A percentile compares a stretch with the other conserved stretches of the same genome.
Conservation (phyloP, 2,888 invertebrate species). For the Lithophane semibrunnea region DNA sequence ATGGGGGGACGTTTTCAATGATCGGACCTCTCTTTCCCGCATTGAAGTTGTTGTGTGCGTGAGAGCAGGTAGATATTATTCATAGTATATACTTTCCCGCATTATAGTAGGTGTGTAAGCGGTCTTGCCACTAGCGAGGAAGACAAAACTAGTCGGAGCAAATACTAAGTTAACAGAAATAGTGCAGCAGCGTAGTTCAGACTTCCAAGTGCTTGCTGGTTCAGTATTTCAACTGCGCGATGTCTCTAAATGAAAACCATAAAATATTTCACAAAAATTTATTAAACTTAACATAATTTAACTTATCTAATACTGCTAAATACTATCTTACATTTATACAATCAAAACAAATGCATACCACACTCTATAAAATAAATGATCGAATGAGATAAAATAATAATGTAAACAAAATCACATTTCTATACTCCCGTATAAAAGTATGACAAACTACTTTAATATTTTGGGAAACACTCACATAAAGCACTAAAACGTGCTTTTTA, state of each 20-base stretch:
- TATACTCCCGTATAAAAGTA: slow-evolving; percentile 52
- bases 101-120: no score
- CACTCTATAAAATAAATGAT: slow-evolving; percentile 62
- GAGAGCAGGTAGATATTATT: no score
- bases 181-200: not conserved
- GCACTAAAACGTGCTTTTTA: slow-evolving; percentile 80
- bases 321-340: slow-evolving; percentile 84
- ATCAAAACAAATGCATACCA: slow-evolving; percentile 79
- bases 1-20: no score
- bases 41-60: no score
- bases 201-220: not conserved
- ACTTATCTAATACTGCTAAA: slow-evolving; percentile 79
- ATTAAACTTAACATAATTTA: slow-evolving; percentile 84
- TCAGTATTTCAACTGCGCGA: no score
- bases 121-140: no score
- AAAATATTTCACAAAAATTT: slow-evolving; percentile 77
- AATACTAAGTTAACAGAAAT: no score
- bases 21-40: no score
- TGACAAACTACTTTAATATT: slow-evolving; percentile 55
- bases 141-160: no score
- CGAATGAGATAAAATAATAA: slow-evolving; percentile 57
- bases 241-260: slow-evolving; percentile 15
- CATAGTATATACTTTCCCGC: no score
- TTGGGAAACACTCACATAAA: slow-evolving; percentile 64
- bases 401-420: slow-evolving; percentile 58